Evolutionary conservation across 2,888 invertebrate species (phyloP), one percentile per base, ranked within the genome.

Genomic region (Coenonympha glycerion): DNA sequence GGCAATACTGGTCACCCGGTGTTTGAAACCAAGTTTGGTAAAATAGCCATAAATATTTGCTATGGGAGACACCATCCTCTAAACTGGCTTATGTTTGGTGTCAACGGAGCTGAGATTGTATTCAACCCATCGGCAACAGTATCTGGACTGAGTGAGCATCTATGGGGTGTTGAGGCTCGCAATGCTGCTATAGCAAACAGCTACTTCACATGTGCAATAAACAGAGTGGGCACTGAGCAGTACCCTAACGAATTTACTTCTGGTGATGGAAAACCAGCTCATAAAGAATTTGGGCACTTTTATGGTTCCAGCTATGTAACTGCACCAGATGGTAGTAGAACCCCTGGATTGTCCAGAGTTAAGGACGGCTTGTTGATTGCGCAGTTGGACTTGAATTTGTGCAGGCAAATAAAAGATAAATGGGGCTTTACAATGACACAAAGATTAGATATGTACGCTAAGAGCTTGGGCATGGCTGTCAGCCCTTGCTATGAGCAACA

Each of bases 71-170:
- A 99, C 79, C 99, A 99, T 84, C 99, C 99, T 0, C 92, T 95
- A 60, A 99, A 99, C 76, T 99, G 99, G 99, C 88, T 98, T 82
- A 96, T 96, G 95, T 99, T 96, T 87, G 98, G 96, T 0, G 70
- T 99, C 15, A 99, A 99, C 83, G 98, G 98, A 3, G 99, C 99
- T 1, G 99, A 99, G 88, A 97, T 99, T 59, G 98, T 99, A 0
- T 99, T 99, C 79, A 99, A 99, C 81, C 99, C 99, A 3, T 98
- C 97, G n/a, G 99, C 99, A 1, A 99, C 99, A 65, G 95, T 90
- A 22, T 89, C 91, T 19, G 88, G 86, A 0, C 74, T 92, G 5
- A 96, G 96, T 80, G 98, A 99, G 76, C 97, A 97, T 0, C 76
- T 99, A 49, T 99, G 99, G 99, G 90, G 92, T 2, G 91, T 99